Conservation (phyloP, 2,113 vertebrate species). For the Paramormyrops kingsleyae region DNA sequence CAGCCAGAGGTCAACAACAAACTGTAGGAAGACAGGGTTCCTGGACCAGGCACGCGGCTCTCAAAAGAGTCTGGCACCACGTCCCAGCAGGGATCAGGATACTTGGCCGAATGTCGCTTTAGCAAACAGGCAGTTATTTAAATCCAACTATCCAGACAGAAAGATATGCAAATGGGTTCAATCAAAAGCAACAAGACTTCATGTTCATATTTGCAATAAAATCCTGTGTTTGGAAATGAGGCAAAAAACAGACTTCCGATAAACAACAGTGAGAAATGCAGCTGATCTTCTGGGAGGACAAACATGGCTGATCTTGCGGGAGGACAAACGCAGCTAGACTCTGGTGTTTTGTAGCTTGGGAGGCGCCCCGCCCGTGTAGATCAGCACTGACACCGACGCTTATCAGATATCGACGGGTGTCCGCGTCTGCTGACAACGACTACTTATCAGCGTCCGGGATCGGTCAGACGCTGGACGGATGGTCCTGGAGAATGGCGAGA, state of each 20-base stretch:
- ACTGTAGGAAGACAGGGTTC: too few species aligned
- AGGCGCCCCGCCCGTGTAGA: not conserved
- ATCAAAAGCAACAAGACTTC: not conserved
- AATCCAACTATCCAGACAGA: not conserved
- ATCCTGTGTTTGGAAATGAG: not conserved
- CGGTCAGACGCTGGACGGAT: not conserved
- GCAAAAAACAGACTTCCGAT: not conserved
- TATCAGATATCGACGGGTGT: not conserved
- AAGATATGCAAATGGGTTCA: not conserved
- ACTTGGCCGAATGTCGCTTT: not conserved
- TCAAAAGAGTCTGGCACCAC: not conserved
- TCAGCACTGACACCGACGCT: not conserved
- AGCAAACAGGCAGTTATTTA: not conserved
- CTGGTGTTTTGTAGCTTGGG: not conserved
- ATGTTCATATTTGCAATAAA: not conserved
- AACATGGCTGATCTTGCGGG: not conserved
- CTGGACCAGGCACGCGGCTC: not conserved
- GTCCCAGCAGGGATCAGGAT: not conserved
- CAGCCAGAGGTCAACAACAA: not conserved
- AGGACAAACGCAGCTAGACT: not conserved
- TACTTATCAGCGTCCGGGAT: not conserved
- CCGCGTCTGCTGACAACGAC: not conserved
- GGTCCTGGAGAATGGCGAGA: not conserved
- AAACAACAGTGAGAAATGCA: not conserved
- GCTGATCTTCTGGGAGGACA: too few species aligned